Evolutionary conservation across 2,113 vertebrate species (phyloP).

Genomic region (Galemys pyrenaicus): DNA sequence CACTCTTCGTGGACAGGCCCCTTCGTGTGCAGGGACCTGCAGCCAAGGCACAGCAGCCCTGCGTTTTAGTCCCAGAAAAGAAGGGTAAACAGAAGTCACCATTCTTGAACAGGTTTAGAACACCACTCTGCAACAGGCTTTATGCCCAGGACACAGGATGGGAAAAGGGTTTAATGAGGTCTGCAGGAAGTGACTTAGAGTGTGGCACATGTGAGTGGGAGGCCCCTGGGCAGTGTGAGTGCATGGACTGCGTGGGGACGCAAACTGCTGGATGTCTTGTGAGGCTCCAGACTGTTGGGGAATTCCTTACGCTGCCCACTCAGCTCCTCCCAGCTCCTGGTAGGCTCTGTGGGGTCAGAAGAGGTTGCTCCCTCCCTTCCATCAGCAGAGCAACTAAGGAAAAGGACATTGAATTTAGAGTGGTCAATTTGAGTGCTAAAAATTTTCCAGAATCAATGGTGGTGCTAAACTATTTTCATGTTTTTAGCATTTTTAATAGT

Average conservation of each 20-base stretch:
- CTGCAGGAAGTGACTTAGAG: not conserved
- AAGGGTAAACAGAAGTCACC: not conserved
- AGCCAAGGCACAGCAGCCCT: not conserved
- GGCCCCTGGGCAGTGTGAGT: not conserved
- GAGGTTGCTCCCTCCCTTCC: not conserved
- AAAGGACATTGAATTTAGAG: conserved; percentile 59
- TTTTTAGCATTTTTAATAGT: conserved; percentile 84
- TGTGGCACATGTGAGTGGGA: not conserved
- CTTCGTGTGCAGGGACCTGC: not conserved
- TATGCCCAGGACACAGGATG: not conserved
- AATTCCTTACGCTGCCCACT: not conserved
- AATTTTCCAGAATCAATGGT: conserved; percentile 88
- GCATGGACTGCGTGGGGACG: not conserved
- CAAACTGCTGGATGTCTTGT: not conserved
- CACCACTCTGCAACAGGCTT: conserved; percentile 22
- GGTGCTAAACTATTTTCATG: conserved; percentile 88
- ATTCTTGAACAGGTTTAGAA: too few relatives aligned
- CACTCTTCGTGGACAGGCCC: not conserved
- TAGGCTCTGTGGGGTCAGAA: not conserved
- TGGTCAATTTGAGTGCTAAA: conserved; percentile 80
- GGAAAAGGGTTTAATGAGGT: not conserved
- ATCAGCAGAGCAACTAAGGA: conserved; percentile 77
- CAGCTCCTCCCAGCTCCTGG: not conserved
- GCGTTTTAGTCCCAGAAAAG: not conserved
- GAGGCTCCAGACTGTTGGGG: not conserved